Base-by-base conservation (phyloP, 2,113 vertebrate genomes). In the Mesocricetus auratus region DNA sequence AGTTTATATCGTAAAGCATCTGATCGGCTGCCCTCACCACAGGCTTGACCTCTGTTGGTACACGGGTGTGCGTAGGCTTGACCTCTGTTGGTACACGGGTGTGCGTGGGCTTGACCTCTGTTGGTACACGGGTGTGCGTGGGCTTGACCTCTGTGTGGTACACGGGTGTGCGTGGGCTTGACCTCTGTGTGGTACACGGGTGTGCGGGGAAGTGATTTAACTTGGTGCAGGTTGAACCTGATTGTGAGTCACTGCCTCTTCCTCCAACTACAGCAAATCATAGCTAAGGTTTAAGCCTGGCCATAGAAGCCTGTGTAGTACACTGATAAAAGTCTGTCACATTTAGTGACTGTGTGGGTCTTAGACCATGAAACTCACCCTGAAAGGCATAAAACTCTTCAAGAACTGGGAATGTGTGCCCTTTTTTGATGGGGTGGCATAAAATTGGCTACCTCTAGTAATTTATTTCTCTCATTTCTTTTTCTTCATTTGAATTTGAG, bases 381-480 rank as follows among this genome's bases (percentile, higher is more conserved):
- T 85, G 62, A 92, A 98, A 96, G 60, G 95, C 50, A 94, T 94
- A 97, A 96, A 96, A 97, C 95, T 77, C 96, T 89, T 97, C 85
- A 97, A 96, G 11, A 98, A 89, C 53, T 91, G 93, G 96, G 58
- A 45, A 78, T 95, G 73, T 68, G 92, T 93, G 5, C 36, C 66
- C 97, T 83, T 93, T 36, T 45, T 24, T 15, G 19, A 89, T 68
- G 42, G 66, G 47, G 94, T 60, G 93, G 92, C 90, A 96, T 97
- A 92, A 90, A 97, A 89, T 45, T 60, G n/a, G 82, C 33, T 92
- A 96, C 96, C 97, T 98, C 98, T 97, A 97, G 96, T 96, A 96
- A 98, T 97, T 97, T 96, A 97, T 96, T 73, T 97, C 94, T 87
- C 85, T 97, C 90, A 81, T 97, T 97, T 98, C 95, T 97, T 95